Percentiles rank a stretch among this genome's conserved stretches.
Conservation (phyloP, 2,888 invertebrate genomes). For the Drosophila borborema region DNA sequence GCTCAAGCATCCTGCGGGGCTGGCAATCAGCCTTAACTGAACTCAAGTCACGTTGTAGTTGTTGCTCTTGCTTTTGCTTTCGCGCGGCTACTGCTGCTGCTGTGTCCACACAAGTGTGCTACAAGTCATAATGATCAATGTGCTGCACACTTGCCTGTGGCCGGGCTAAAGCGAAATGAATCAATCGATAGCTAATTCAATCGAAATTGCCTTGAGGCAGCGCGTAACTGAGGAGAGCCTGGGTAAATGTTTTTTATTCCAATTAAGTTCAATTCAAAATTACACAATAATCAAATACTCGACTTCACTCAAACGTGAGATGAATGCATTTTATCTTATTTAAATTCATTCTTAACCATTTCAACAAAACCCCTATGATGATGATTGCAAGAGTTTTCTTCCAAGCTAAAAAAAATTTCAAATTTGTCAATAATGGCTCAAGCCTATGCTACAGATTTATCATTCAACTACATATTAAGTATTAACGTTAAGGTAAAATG, state of each 20-base stretch:
- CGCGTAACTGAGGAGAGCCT: not conserved
- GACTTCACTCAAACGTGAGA: not conserved
- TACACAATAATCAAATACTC: not conserved
- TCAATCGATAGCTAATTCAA: slow-evolving; percentile 48
- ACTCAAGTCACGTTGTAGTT: slow-evolving; percentile 22
- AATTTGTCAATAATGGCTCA: too few species aligned
- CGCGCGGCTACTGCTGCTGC: not conserved
- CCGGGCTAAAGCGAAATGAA: slow-evolving; percentile 12
- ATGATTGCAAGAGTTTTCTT: not conserved
- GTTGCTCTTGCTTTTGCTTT: not conserved
- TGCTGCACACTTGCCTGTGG: slow-evolving; percentile 9
- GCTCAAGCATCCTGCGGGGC: slow-evolving; percentile 21
- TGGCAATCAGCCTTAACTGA: slow-evolving; percentile 28
- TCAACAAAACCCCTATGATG: too few species aligned
- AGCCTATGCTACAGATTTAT: too few species aligned
- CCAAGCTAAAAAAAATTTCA: too few species aligned
- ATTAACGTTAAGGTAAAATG: too few species aligned
- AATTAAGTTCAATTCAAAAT: slow-evolving; percentile 13
- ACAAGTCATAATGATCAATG: slow-evolving; percentile 37
- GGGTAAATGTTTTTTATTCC: not conserved
- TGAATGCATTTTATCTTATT: not conserved
- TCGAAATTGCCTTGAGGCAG: slow-evolving; percentile 16
- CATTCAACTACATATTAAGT: too few species aligned
- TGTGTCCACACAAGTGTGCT: slow-evolving; percentile 16
- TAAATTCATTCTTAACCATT: too few species aligned